Evolutionary conservation across 1,140 invertebrate species (phyloP), one percentile per base, ranked within the genome.

Genomic region (Acromyrmex charruanus): DNA sequence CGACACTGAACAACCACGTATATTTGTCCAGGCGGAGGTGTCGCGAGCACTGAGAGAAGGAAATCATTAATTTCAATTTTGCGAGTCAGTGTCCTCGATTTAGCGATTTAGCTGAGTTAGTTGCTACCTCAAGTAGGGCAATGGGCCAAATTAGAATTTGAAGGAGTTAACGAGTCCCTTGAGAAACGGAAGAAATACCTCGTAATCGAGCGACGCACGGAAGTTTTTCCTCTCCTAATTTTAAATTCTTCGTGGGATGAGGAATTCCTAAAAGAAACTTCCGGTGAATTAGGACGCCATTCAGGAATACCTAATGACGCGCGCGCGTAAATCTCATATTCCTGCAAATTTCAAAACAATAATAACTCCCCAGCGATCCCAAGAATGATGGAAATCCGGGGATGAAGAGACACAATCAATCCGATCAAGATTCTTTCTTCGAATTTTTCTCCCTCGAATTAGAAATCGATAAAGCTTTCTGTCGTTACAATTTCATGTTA

Each of bases 101-200:
- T 75, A 68, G 31, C 31, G 79, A 81, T 81, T 59, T 28, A 31
- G 55, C 14, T 25, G 21, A 68, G 6, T 80, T 53, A 53, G 39
- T 25, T 14, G n/a, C 14, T n/a, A 44, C 12, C 28, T 80, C 51
- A 69, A 69, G 10, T 69, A 69, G 63, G 31, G 49, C 49, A 80
- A 58, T 31, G n/a, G 39, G 69, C 58, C 25, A 21, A 84, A 84
- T 84, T 84, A 51, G 25, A 84, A 75, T 84, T 74, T 61, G 80
- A 59, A 55, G 14, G 28, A 79, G 58, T 77, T 77, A 49, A 49
- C 18, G 35, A 12, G 7, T 12, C 18, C 55, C 7, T 14, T n/a
- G 10, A 28, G 55, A 49, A 25, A 82, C 28, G 16, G 9, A 28
- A 44, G 39, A 21, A 31, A 49, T 21, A 59, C 12, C 18, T 4